Evolutionary conservation across 1,140 invertebrate genomes (phyloP).

Genomic region (Lysiphlebus fabarum): DNA sequence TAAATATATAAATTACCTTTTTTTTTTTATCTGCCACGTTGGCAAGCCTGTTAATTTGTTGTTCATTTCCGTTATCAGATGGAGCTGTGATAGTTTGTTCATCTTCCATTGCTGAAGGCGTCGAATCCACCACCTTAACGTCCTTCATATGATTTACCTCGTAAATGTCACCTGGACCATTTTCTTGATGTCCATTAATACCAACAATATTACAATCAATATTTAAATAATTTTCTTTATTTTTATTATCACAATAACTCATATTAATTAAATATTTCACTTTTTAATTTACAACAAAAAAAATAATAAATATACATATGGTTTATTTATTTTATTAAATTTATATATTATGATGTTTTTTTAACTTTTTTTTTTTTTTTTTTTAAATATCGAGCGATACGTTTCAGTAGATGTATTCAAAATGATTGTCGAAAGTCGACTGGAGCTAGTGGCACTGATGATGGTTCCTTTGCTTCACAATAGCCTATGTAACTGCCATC

Average conservation of each 20-base stretch:
- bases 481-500: too few species aligned
- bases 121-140: slow-evolving; percentile 38
- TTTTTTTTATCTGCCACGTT: slow-evolving; percentile 21
- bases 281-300: slow-evolving; percentile 27
- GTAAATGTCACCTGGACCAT: slow-evolving; percentile 27
- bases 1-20: too few species aligned
- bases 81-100: slow-evolving; percentile 17
- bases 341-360: slow-evolving; percentile 24
- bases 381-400: too few species aligned
- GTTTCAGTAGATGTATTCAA: slow-evolving; percentile 8
- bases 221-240: slow-evolving; percentile 31
- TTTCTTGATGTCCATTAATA: slow-evolving; percentile 31
- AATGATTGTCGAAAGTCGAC: slow-evolving; percentile 10
- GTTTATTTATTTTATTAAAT: slow-evolving; percentile 31
- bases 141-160: slow-evolving; percentile 35
- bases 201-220: slow-evolving; percentile 41
- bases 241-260: slow-evolving; percentile 36
- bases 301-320: slow-evolving; percentile 41
- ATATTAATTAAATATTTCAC: slow-evolving; percentile 38
- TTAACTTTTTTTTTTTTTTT: background rate
- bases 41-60: slow-evolving; percentile 22
- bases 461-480: too few species aligned
- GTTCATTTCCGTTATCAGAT: slow-evolving; percentile 14
- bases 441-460: too few species aligned
- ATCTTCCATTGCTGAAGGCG: slow-evolving; percentile 38